Conservation (phyloP, 1,140 invertebrate genomes). For the Cryptotermes secundus region DNA sequence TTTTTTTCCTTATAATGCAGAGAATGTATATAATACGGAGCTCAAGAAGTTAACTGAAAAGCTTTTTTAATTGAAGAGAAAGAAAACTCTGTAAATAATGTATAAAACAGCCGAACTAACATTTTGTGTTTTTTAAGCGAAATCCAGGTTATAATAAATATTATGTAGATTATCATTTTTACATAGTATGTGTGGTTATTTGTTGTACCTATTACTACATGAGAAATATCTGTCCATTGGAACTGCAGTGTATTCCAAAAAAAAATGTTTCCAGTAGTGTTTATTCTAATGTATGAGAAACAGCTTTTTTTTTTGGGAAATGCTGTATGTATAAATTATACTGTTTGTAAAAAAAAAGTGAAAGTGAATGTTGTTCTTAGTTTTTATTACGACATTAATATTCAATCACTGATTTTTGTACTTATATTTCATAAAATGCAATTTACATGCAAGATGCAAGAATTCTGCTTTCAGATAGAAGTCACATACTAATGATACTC, state of each 20-base stretch:
- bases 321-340: background rate
- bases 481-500: background rate
- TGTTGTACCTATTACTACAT: slow-evolving; percentile 3
- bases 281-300: background rate
- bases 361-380: background rate
- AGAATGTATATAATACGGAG: background rate
- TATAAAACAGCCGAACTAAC: background rate
- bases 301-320: background rate
- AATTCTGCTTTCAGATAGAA: background rate
- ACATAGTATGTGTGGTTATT: background rate
- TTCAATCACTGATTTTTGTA: background rate
- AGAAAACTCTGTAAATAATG: background rate
- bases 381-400: background rate
- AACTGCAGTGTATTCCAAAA: background rate
- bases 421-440: slow-evolving; percentile 10
- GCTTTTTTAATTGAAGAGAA: background rate
- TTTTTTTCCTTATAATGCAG: background rate
- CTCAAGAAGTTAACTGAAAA: background rate
- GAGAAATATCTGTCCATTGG: background rate
- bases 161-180: background rate
- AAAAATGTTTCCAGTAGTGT: background rate
- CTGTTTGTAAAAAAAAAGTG: background rate
- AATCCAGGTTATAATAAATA: background rate
- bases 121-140: background rate
- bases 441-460: background rate